Percentiles rank a stretch among this genome's conserved stretches.
Conservation (phyloP, 2,797 vertebrate genomes). For the Florisuga fusca region DNA sequence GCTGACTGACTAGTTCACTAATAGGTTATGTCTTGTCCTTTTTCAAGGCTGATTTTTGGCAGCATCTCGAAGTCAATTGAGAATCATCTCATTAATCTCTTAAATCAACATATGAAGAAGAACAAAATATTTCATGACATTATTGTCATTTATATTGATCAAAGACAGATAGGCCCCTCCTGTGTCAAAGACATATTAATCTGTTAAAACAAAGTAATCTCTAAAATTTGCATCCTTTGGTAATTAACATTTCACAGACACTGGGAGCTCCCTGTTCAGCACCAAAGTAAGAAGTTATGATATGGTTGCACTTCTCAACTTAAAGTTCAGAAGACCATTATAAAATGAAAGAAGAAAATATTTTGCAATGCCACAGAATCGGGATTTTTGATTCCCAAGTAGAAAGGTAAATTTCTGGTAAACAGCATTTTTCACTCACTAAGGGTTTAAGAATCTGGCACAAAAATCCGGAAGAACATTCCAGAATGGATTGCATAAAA, state of each 20-base stretch:
- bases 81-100: neutral
- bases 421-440: neutral
- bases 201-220: constrained; percentile 37
- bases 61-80: neutral
- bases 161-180: neutral
- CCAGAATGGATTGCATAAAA: neutral
- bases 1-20: neutral
- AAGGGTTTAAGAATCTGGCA: neutral
- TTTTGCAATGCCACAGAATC: neutral
- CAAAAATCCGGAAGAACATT: neutral
- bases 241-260: neutral
- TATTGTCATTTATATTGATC: neutral
- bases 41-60: neutral
- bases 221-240: neutral
- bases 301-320: neutral
- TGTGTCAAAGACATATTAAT: neutral
- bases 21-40: neutral
- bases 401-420: neutral
- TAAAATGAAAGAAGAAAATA: neutral
- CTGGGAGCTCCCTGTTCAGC: neutral
- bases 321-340: neutral
- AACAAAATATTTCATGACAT: neutral
- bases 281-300: neutral
- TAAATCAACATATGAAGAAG: neutral
- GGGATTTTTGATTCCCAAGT: neutral